Percentiles rank a stretch among this genome's conserved stretches.
These are phyloP conservation scores for Diabrotica balteata DNA, from an alignment of 2,888 invertebrate genomes.

Conservation along the genomic window DNA sequence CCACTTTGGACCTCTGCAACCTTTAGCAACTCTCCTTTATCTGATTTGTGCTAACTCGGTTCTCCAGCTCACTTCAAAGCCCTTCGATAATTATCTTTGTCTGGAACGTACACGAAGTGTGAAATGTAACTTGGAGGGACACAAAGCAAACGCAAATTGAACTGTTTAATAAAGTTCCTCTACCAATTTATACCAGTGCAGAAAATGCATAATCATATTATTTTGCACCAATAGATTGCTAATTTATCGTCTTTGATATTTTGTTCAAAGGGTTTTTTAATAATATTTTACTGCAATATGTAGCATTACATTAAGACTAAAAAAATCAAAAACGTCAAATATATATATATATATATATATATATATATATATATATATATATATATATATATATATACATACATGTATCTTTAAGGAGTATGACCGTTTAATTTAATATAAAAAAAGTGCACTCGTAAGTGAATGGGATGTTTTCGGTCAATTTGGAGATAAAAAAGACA, in stretches of 20 bases:
- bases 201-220: slow-evolving; percentile 25
- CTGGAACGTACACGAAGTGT: slow-evolving; percentile 49
- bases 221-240: slow-evolving; percentile 11
- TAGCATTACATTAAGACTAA: too few species aligned
- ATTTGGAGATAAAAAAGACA: too few species aligned
- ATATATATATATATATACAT: too few species aligned
- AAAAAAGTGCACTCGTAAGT: too few species aligned
- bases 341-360: too few species aligned
- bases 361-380: too few species aligned
- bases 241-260: slow-evolving; percentile 1
- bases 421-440: too few species aligned
- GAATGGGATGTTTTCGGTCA: too few species aligned
- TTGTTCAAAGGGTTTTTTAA: background rate
- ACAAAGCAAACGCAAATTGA: slow-evolving; percentile 50
- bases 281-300: background rate
- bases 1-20: slow-evolving; percentile 27
- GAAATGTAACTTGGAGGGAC: slow-evolving; percentile 49
- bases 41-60: slow-evolving; percentile 49
- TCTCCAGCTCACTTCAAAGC: slow-evolving; percentile 50
- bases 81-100: slow-evolving; percentile 49
- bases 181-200: slow-evolving; percentile 22
- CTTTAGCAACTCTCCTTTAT: slow-evolving; percentile 49
- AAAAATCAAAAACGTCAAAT: too few species aligned
- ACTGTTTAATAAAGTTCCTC: slow-evolving; percentile 45
- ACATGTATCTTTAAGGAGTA: too few species aligned